These are phyloP conservation scores for Mustela lutreola DNA, from an alignment of 2,113 vertebrate species.

Conservation along the genomic window DNA sequence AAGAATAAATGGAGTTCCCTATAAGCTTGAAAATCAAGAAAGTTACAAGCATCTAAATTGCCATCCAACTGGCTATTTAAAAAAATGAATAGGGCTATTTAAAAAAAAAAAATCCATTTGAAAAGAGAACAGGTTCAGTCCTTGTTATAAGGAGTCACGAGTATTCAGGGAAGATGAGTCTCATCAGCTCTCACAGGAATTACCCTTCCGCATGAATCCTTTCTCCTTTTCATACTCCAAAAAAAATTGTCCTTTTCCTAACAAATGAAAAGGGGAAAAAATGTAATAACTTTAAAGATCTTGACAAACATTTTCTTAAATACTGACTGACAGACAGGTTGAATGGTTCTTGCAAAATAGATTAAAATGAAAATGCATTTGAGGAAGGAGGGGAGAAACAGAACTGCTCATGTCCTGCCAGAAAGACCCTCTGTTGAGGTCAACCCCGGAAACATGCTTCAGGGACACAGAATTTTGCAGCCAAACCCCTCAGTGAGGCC, in stretches of 20 bases:
- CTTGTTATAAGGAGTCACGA: slow-evolving; percentile 54
- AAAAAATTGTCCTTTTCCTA: not conserved
- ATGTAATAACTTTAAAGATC: slow-evolving; percentile 18
- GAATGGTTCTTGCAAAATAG: slow-evolving; percentile 19
- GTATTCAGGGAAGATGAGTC: slow-evolving; percentile 51
- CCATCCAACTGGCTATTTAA: slow-evolving; percentile 46
- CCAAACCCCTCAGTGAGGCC: not conserved
- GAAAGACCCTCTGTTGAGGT: not conserved
- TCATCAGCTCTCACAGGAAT: slow-evolving; percentile 6
- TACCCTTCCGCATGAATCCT: slow-evolving; percentile 28
- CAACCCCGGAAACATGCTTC: not conserved
- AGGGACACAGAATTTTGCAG: not conserved
- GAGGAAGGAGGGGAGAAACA: not conserved
- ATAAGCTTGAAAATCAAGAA: slow-evolving; percentile 52
- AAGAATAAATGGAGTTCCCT: slow-evolving; percentile 46
- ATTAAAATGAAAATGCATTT: slow-evolving; percentile 51
- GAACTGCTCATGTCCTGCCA: not conserved
- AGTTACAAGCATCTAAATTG: slow-evolving; percentile 60
- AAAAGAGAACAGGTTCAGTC: slow-evolving; percentile 59
- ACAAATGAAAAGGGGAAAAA: not conserved
- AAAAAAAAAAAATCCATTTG: slow-evolving; percentile 40
- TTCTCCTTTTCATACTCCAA: slow-evolving; percentile 19
- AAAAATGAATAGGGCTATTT: slow-evolving; percentile 62
- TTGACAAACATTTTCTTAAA: slow-evolving; percentile 64
- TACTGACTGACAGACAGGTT: not conserved